Percentiles rank a stretch among this genome's conserved stretches.
phyloP scores from a whole-genome alignment of 2,113 vertebrate genomes.

The Mustelus asterias region DNA sequence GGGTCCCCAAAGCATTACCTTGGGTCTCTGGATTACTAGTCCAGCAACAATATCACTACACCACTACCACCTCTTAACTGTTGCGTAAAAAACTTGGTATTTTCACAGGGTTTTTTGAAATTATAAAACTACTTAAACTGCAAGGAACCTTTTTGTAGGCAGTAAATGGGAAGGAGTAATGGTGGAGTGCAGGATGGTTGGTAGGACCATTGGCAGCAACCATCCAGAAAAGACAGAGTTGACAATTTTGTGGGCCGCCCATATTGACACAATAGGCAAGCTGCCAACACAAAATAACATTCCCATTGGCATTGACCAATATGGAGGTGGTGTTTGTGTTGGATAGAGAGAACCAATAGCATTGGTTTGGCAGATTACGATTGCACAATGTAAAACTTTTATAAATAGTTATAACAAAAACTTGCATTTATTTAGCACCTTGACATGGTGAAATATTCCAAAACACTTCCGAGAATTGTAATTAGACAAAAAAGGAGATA shows the following conservation, averaged over 20 bases:
- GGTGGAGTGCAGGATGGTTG: not conserved
- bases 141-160: not conserved
- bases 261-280: not conserved
- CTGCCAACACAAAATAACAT: not conserved
- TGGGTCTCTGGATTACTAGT: no score
- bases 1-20: no score
- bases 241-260: not conserved
- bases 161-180: not conserved
- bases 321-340: not conserved
- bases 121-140: not conserved
- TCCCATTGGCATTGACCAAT: not conserved
- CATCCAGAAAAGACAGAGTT: not conserved
- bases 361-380: not conserved
- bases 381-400: not conserved
- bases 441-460: not conserved
- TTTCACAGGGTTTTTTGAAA: not conserved
- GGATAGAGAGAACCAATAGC: not conserved
- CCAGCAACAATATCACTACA: no score
- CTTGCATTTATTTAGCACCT: not conserved
- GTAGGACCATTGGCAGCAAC: not conserved
- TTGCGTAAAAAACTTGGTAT: not conserved
- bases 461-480: not conserved
- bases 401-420: not conserved
- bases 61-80: not conserved
- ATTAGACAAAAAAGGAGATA: not conserved